These are phyloP conservation scores for Aphelocoma coerulescens DNA, from an alignment of 2,113 vertebrate genomes.

Conservation along the genomic window DNA sequence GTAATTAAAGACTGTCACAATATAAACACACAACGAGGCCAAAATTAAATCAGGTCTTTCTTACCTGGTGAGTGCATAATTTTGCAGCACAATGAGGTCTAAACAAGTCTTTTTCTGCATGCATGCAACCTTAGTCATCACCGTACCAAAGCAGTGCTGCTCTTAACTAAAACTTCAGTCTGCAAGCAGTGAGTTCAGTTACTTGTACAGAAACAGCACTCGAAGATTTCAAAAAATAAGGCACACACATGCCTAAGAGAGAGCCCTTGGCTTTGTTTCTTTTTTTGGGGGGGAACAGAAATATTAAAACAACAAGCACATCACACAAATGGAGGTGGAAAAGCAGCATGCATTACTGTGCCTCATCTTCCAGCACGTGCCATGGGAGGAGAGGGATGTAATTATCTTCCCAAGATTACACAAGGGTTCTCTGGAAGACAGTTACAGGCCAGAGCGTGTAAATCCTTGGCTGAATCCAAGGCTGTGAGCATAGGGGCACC, in stretches of 20 bases:
- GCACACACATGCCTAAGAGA: not conserved
- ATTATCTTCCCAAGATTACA: not conserved
- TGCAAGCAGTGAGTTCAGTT: not conserved
- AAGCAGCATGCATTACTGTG: not conserved
- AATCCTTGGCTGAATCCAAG: not conserved
- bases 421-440: not conserved
- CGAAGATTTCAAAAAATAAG: not conserved
- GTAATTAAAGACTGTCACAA: not conserved
- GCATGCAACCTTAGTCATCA: not conserved
- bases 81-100: not conserved
- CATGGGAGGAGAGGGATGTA: not conserved
- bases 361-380: not conserved
- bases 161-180: not conserved
- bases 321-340: not conserved
- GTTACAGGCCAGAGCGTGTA: not conserved
- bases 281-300: rapidly evolving
- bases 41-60: not conserved
- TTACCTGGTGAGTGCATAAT: not conserved
- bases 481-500: not conserved
- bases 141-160: not conserved
- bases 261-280: not conserved
- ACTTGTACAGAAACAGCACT: not conserved
- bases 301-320: not conserved
- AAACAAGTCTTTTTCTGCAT: not conserved
- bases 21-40: not conserved